Base-by-base conservation (phyloP, 2,888 invertebrate species). In the Phyllotreta cruciferae region DNA sequence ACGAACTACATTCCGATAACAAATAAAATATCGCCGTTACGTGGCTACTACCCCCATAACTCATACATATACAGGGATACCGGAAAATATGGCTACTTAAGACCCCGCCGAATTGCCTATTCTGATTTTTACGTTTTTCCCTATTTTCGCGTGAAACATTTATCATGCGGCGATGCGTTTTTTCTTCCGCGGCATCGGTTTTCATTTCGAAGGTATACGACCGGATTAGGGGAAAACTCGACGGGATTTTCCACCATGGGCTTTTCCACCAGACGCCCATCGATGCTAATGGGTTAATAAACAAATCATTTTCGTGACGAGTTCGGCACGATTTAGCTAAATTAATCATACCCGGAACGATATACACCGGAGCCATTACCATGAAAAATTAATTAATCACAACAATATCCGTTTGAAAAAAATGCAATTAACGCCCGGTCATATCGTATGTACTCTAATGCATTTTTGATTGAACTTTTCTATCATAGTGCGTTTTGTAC, bases 11-110 rank as follows among this genome's bases (percentile, higher is more conserved):
- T 78, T 78, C 79, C 79, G 81, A 81, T 81, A 81, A 80, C 80
- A 80, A 81, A 80, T 81, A 81, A 81, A 81, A 81, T 80, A 81
- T 81, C 76, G 81, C 77, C 74, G 71, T 78, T 68, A 81, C 81
- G 81, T 81, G 80, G 79, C 74, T 77, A 78, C 78, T 78, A 73
- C 74, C 71, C 70, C 75, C 77, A 80, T 81, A 80, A 80, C 77
- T 81, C 80, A 81, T 78, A 76, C 76, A 79, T 79, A 76, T 77
- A 78, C 78, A 78, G 75, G 77, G 71, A 74, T 80, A 78, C 78
- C 76, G 79, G 78, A 71, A 80, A 79, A 80, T 79, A 79, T 78
- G 77, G 79, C 75, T 79, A 78, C 78, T 79, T 79, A 79, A 79
- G 78, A 78, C 77, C 76, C 71, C 72, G 74, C 75, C 74, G 75